Conservation (phyloP, 2,888 invertebrate genomes). For the Cistogaster globosa region DNA sequence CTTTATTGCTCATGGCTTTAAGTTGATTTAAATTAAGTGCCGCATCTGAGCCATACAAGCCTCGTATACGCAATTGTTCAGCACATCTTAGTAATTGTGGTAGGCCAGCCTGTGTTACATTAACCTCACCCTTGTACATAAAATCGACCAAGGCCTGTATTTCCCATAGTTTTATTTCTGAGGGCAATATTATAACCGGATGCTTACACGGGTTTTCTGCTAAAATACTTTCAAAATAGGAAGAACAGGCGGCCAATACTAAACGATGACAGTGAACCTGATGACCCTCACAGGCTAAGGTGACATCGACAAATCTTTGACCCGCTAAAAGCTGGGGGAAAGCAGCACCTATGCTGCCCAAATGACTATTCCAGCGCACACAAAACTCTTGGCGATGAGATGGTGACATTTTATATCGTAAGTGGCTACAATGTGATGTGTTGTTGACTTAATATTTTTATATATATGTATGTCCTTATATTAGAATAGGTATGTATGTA, state of each 20-base stretch:
- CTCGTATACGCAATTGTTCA: slow-evolving; percentile 92
- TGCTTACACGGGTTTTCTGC: slow-evolving; percentile 94
- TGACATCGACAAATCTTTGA: slow-evolving; percentile 91
- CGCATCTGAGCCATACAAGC: slow-evolving; percentile 83
- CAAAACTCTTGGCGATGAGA: slow-evolving; percentile 81
- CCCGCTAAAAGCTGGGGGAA: slow-evolving; percentile 82
- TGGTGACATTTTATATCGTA: slow-evolving; percentile 69
- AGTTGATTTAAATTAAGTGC: slow-evolving; percentile 81
- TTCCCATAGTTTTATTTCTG: slow-evolving; percentile 92
- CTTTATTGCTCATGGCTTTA: slow-evolving; percentile 76
- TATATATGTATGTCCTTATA: too few relatives aligned
- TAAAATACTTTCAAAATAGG: slow-evolving; percentile 91
- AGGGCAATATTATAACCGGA: slow-evolving; percentile 91
- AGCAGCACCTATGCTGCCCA: slow-evolving; percentile 83
- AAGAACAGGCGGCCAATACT: slow-evolving; percentile 92
- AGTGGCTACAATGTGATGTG: slow-evolving; percentile 29
- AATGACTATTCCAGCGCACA: slow-evolving; percentile 83
- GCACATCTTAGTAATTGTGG: slow-evolving; percentile 92
- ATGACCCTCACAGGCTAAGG: slow-evolving; percentile 93
- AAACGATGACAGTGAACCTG: slow-evolving; percentile 93
- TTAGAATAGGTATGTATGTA: too few relatives aligned
- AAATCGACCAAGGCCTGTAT: slow-evolving; percentile 94
- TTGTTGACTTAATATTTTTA: too few relatives aligned
- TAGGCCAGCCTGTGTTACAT: slow-evolving; percentile 92
- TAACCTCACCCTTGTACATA: slow-evolving; percentile 95